Evolutionary conservation across 2,888 invertebrate genomes (phyloP).

Genomic region (Tetramorium bicarinatum): DNA sequence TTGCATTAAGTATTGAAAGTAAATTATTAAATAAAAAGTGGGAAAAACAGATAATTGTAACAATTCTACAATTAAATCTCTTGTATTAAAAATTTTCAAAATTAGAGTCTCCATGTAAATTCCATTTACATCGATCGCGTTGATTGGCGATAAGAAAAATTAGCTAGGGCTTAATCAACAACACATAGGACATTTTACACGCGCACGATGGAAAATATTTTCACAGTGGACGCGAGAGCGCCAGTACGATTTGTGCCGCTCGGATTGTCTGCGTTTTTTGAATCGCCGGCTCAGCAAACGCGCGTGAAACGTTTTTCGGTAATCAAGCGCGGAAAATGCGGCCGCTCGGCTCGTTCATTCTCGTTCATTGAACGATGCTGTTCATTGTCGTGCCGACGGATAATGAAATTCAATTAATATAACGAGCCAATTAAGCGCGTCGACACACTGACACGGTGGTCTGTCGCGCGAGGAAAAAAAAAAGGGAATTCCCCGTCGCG

Average conservation of each 20-base stretch:
- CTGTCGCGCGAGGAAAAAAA: slow-evolving; percentile 61
- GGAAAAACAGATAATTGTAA: not conserved
- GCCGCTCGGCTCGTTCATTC: slow-evolving; percentile 71
- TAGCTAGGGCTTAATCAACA: slow-evolving; percentile 26
- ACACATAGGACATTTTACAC: slow-evolving; percentile 43
- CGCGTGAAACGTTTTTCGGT: slow-evolving; percentile 70
- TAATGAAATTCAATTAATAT: slow-evolving; percentile 83
- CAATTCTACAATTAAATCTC: not conserved
- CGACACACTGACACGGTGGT: slow-evolving; percentile 77
- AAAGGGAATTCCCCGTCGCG: slow-evolving; percentile 54
- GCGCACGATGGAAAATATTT: slow-evolving; percentile 62
- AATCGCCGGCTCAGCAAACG: slow-evolving; percentile 64
- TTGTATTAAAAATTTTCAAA: not conserved
- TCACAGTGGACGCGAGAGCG: slow-evolving; percentile 51
- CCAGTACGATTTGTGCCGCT: slow-evolving; percentile 61
- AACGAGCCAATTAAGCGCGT: slow-evolving; percentile 82
- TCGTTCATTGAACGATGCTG: slow-evolving; percentile 60
- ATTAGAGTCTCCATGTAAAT: not conserved
- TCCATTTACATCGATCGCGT: not conserved
- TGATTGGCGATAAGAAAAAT: slow-evolving; percentile 17
- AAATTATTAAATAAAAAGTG: not conserved
- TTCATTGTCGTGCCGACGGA: slow-evolving; percentile 67
- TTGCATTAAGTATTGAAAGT: not conserved
- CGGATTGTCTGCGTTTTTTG: slow-evolving; percentile 73
- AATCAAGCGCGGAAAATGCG: slow-evolving; percentile 69